Conservation (phyloP, 2,888 invertebrate species). For the Thysanoteuthis rhombus region DNA sequence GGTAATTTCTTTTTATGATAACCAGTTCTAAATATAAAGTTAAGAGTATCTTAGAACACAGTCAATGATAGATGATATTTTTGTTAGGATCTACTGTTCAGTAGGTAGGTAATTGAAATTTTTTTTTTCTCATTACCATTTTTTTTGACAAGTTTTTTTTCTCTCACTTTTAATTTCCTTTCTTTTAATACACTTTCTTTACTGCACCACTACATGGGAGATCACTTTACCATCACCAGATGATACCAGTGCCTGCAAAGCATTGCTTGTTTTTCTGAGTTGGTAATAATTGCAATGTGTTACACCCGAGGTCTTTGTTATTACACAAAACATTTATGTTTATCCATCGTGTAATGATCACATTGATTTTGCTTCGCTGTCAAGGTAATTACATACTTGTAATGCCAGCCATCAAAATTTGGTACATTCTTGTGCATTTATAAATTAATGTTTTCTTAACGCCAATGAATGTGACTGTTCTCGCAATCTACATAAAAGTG, state of each 20-base stretch:
- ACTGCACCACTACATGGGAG: neutral
- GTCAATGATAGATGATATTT: no score
- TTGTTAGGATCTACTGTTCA: no score
- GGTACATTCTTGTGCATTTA: constrained; percentile 12
- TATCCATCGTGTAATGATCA: neutral
- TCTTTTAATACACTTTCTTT: neutral
- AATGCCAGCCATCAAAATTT: neutral
- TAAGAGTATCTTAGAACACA: no score
- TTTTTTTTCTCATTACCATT: no score
- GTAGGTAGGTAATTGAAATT: no score
- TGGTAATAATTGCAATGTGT: neutral
- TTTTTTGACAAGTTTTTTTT: no score
- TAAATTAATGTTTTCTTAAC: neutral
- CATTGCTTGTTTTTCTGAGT: neutral
- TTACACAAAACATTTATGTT: neutral
- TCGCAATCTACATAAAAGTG: neutral
- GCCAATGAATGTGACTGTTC: neutral
- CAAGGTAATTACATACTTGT: neutral
- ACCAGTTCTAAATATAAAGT: no score
- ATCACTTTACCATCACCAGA: neutral
- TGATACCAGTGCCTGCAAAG: neutral
- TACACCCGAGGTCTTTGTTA: neutral
- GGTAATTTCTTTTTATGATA: no score
- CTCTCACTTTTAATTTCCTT: no score
- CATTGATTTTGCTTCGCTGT: neutral